These are phyloP conservation scores for Tillus elongatus DNA, from an alignment of 2,888 invertebrate species.

Conservation along the genomic window DNA sequence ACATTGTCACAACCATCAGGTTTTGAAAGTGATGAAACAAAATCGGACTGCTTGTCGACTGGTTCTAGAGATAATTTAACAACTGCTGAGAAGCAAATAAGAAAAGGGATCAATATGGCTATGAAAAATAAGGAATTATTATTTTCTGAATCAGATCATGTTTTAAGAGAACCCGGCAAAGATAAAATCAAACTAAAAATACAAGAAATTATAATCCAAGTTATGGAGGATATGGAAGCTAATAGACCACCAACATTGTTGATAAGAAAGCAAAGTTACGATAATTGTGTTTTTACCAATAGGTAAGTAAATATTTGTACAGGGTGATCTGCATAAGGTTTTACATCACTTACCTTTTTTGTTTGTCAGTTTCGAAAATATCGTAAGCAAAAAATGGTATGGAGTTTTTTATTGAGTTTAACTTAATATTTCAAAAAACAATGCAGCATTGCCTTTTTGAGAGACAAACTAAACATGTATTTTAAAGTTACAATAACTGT, in stretches of 20 bases:
- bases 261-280: neutral
- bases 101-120: neutral
- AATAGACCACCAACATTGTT: neutral
- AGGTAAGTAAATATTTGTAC: neutral
- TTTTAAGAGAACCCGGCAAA: neutral
- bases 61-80: neutral
- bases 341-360: no score
- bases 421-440: no score
- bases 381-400: no score
- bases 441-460: no score
- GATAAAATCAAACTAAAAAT: neutral
- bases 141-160: neutral
- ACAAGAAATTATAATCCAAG: neutral
- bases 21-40: neutral
- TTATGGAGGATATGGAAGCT: neutral
- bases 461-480: no score
- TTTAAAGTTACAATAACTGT: neutral
- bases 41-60: neutral
- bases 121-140: neutral
- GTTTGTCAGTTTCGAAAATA: no score
- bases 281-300: neutral
- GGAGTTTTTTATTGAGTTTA: no score
- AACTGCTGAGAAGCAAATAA: neutral
- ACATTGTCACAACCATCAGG: no score
- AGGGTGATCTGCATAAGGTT: no score